A percentile compares a stretch with the other conserved stretches of the same genome.
phyloP scores from a whole-genome alignment of 2,797 vertebrate genomes.

The Margarornis squamiger region DNA sequence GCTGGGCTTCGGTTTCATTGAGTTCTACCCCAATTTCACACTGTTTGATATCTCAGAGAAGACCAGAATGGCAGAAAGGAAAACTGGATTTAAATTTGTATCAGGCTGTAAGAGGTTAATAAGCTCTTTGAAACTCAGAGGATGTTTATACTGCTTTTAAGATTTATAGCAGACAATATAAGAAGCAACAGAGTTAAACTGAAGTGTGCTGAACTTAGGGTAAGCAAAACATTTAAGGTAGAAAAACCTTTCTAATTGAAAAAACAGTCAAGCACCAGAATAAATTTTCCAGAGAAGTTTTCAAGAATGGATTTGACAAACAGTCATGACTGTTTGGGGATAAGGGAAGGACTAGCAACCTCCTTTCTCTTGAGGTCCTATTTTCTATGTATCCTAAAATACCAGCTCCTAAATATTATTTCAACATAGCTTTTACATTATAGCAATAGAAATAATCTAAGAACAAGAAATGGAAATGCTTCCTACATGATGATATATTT shows the following conservation, averaged over 20 bases:
- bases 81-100: neutral
- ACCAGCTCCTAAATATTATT: neutral
- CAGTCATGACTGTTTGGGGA: neutral
- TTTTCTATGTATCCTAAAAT: neutral
- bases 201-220: neutral
- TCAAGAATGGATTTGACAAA: neutral
- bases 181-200: neutral
- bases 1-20: neutral
- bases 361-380: neutral
- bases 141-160: neutral
- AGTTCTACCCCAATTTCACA: fast-evolving
- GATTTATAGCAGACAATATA: neutral
- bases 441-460: neutral
- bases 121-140: neutral
- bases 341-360: neutral
- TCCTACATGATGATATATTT: neutral
- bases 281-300: neutral
- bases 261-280: neutral
- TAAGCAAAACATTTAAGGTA: neutral
- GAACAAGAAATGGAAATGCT: neutral
- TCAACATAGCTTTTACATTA: neutral
- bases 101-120: neutral
- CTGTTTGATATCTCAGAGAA: neutral
- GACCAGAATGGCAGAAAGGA: neutral
- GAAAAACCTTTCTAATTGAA: neutral